Evolutionary conservation across 2,888 invertebrate genomes (phyloP), one percentile per base, ranked within the genome.

Genomic region (Pocota personata): DNA sequence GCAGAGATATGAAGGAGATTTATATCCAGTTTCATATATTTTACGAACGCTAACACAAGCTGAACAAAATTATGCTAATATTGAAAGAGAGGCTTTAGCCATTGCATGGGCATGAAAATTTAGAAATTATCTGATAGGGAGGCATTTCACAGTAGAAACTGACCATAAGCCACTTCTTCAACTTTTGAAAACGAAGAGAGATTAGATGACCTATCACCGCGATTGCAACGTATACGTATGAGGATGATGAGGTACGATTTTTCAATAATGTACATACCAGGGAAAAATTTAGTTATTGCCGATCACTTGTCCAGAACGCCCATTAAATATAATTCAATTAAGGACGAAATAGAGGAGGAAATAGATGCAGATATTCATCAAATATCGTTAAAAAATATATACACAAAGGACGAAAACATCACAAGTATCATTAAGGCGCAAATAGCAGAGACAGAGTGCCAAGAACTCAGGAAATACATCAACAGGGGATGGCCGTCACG

Each of bases 271-370:
- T 30, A 69, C 7, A 55, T 40, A 27, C 69, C 69, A 10, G 55
- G 69, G 4, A 69, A 40, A 55, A 69, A 69, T 19, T 27, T 57
- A 12, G 43, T 69, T 12, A 37, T 69, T 7, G 69, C 69, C 6
- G 69, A 69, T 57, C 55, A 55, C 21, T 32, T 66, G 12, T 55
- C 55, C 14, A 55, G 69, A 37, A 40, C 40, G 16, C 55, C 32
- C 14, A 8, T 55, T 8, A 30, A 40, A 19, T 30, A 16, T 32
- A 43, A 14, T 30, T 2, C 30, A 7, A n/a, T 10, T 24, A 19
- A n/a, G 10, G 12, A 30, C 10, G 30, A 19, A 35, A 48, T 64
- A 8, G 24, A 43, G 40, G 40, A 43, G 12, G 37, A 58, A 58
- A 58, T 60, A 24, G 62, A 62, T 16, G 62, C 62, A 7, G 30